Evolutionary conservation across 2,113 vertebrate species (phyloP), one percentile per base, ranked within the genome.

Genomic region (Eleginops maclovinus): DNA sequence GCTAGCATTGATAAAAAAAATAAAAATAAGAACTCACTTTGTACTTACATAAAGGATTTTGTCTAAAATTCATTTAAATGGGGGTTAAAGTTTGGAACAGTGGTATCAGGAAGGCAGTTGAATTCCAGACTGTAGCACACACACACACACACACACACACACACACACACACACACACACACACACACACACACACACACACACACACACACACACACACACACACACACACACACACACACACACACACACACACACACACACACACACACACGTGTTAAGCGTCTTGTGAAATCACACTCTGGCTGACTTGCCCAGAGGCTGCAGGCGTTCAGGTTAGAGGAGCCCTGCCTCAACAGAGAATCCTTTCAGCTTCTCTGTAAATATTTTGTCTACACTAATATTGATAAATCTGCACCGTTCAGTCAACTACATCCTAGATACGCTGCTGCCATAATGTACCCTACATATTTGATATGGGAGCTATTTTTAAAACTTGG

Each of bases 381-480:
- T 86, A 74, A 12, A 91, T 89, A 84, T 79, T 89, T 88, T 59
- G 89, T 87, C 82, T 53, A 64, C n/a, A n/a, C 70, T 78, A 67
- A 86, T 36, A 94, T 93, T 87, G 93, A 94, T 93, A 87, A 77
- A 56, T 22, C 83, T 4, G 19, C 51, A 67, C 67, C 36, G 3
- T 78, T 86, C 72, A 53, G 78, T 74, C 84, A 65, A 68, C 77
- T 77, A 79, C 63, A 87, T 84, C 71, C 77, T 77, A 79, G 65
- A 87, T 84, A 83, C 75, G 75, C 81, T 13, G 61, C 87, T 79
- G 83, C 87, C 86, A 85, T 90, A 87, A 91, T 87, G 90, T 82
- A 94, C 82, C 78, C 91, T 95, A 94, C 93, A 94, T 94, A 94
- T 95, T 95, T 95, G 90, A 95, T 95, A 94, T 77, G 81, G 70